A percentile compares a stretch with the other conserved stretches of the same genome.
Evolutionary conservation across 2,888 invertebrate genomes (phyloP).

Genomic region (Cephalotes varians): DNA sequence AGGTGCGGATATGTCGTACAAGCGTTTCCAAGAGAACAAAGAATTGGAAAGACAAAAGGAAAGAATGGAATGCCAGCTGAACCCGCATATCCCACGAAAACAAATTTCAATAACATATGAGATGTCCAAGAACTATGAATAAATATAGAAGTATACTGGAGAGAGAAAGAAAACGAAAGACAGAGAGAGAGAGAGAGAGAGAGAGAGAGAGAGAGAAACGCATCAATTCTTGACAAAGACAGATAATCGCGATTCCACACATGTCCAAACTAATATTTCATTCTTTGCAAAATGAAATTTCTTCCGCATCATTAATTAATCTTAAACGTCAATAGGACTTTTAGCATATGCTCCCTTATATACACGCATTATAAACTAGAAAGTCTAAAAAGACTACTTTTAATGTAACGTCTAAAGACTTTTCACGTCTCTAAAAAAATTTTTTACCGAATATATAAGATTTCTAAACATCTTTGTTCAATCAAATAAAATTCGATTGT

Average conservation of each 20-base stretch:
- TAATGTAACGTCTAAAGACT: neutral
- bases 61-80: conserved; percentile 29
- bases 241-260: conserved; percentile 1
- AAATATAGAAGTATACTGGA: neutral
- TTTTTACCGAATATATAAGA: neutral
- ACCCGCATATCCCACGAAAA: conserved; percentile 29
- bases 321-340: neutral
- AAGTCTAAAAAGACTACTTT: neutral
- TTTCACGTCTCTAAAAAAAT: neutral
- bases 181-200: too few species aligned
- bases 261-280: conserved; percentile 19
- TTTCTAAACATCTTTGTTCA: neutral
- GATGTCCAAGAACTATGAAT: conserved; percentile 5
- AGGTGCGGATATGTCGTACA: conserved; percentile 68
- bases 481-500: neutral
- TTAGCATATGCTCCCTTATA: neutral
- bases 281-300: neutral
- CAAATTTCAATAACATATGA: conserved; percentile 28
- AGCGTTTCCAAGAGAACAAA: conserved; percentile 57
- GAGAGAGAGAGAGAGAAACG: neutral
- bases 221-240: conserved; percentile 17
- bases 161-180: too few species aligned
- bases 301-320: conserved; percentile 14
- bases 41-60: conserved; percentile 46
- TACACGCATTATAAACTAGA: neutral